These are phyloP conservation scores for Tympanuchus pallidicinctus DNA, from an alignment of 2,113 vertebrate genomes.

Conservation along the genomic window DNA sequence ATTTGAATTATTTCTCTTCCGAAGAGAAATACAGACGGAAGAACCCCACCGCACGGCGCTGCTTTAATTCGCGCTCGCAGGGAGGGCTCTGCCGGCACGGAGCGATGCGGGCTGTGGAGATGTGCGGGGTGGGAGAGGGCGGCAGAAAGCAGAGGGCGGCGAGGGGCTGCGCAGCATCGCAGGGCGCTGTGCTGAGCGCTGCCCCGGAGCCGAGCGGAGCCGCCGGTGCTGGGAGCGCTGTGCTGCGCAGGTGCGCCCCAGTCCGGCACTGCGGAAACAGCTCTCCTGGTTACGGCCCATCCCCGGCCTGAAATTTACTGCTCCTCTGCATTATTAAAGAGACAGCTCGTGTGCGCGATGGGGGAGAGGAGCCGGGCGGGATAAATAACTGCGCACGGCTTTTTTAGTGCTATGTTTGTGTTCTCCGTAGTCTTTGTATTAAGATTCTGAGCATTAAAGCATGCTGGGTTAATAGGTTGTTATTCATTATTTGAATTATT, in stretches of 20 bases:
- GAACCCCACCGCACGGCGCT: neutral
- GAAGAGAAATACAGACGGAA: constrained; percentile 14
- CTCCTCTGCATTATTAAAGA: constrained; percentile 83
- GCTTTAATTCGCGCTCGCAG: neutral
- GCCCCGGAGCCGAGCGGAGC: too few species aligned
- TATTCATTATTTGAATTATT: constrained; percentile 53
- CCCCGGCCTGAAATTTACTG: constrained; percentile 82
- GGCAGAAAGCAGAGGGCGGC: neutral
- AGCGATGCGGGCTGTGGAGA: neutral
- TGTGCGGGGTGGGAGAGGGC: neutral
- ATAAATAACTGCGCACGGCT: constrained; percentile 74
- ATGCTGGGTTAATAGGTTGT: constrained; percentile 69
- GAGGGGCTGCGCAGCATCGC: too few species aligned
- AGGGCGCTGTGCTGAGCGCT: too few species aligned
- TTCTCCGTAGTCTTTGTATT: constrained; percentile 69
- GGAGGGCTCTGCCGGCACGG: neutral
- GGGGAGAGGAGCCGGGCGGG: constrained; percentile 75
- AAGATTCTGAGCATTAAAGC: constrained; percentile 68
- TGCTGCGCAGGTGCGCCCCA: too few species aligned
- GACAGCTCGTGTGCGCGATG: constrained; percentile 72
- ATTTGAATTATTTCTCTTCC: constrained; percentile 44
- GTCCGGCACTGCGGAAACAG: constrained; percentile 73
- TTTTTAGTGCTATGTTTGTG: constrained; percentile 77
- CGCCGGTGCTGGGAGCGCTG: too few species aligned
- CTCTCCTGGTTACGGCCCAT: constrained; percentile 81